A percentile compares a stretch with the other conserved stretches of the same genome.
These are phyloP conservation scores for Quiscalus mexicanus DNA, from an alignment of 2,113 vertebrate species.

Conservation along the genomic window DNA sequence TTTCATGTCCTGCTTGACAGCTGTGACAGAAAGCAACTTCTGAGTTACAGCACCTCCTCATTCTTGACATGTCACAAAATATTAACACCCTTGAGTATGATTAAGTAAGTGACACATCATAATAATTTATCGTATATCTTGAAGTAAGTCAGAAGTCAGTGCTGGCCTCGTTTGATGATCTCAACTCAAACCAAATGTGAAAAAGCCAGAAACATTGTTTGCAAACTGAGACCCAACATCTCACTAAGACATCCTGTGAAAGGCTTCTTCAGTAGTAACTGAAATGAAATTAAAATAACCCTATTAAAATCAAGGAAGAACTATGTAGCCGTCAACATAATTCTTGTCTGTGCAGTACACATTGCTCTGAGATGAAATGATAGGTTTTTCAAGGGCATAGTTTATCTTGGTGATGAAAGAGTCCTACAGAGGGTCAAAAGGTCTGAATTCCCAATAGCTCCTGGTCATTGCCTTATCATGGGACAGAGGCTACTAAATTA, in stretches of 20 bases:
- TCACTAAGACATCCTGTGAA: background rate
- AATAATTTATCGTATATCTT: conserved; percentile 14
- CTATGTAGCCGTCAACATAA: background rate
- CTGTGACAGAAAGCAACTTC: conserved; percentile 23
- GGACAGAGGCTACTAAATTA: background rate
- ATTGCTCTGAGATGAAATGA: background rate
- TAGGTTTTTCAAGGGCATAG: background rate
- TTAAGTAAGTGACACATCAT: conserved; percentile 38
- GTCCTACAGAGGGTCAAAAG: background rate
- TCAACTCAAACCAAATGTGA: background rate
- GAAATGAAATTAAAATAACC: background rate
- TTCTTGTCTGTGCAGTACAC: background rate
- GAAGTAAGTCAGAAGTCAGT: background rate
- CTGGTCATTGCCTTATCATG: background rate
- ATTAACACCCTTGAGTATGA: conserved; percentile 38
- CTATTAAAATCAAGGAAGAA: background rate
- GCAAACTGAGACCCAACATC: background rate
- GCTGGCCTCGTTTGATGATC: background rate
- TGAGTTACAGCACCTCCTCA: conserved; percentile 25
- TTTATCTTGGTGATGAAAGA: background rate
- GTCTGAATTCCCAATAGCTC: background rate
- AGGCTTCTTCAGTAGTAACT: background rate
- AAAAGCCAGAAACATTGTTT: background rate
- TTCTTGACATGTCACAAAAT: conserved; percentile 35
- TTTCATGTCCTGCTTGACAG: conserved; percentile 29